phyloP scores from a whole-genome alignment of 92 coral and sea anemone genomes.

The Scolanthus callimorphus region DNA sequence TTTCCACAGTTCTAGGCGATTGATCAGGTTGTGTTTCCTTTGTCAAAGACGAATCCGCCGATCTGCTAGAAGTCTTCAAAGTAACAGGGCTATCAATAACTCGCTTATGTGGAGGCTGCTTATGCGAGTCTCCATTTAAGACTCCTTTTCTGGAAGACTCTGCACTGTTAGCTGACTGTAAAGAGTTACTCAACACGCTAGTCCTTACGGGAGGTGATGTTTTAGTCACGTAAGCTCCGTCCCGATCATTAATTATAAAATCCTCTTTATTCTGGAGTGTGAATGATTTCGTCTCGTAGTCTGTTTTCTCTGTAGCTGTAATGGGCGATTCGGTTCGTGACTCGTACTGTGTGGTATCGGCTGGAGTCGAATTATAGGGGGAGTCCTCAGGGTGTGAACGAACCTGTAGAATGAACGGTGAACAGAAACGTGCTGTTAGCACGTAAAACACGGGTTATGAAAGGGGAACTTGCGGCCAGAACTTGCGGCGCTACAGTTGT shows the following conservation, averaged over 20 bases:
- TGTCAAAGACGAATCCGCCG: background rate
- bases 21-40: background rate
- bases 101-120: constrained; percentile 7
- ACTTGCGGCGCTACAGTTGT: too few relatives aligned
- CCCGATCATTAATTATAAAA: constrained; percentile 8
- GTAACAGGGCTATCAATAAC: constrained; percentile 27
- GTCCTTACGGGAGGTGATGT: constrained; percentile 41
- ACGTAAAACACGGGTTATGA: too few relatives aligned
- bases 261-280: constrained; percentile 6
- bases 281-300: background rate
- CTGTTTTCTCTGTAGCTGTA: background rate
- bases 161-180: constrained; percentile 14
- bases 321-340: too few relatives aligned
- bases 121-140: background rate
- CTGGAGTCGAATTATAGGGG: too few relatives aligned
- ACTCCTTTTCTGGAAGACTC: background rate
- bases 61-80: constrained; percentile 18
- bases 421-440: too few relatives aligned
- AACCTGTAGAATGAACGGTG: too few relatives aligned
- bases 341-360: too few relatives aligned
- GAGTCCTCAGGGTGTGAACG: too few relatives aligned
- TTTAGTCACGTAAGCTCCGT: constrained; percentile 3
- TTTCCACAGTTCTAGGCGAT: too few relatives aligned
- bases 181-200: constrained; percentile 67
- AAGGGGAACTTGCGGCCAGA: too few relatives aligned